Evolutionary conservation across 2,797 vertebrate genomes (phyloP).

Genomic region (Streptopelia turtur): DNA sequence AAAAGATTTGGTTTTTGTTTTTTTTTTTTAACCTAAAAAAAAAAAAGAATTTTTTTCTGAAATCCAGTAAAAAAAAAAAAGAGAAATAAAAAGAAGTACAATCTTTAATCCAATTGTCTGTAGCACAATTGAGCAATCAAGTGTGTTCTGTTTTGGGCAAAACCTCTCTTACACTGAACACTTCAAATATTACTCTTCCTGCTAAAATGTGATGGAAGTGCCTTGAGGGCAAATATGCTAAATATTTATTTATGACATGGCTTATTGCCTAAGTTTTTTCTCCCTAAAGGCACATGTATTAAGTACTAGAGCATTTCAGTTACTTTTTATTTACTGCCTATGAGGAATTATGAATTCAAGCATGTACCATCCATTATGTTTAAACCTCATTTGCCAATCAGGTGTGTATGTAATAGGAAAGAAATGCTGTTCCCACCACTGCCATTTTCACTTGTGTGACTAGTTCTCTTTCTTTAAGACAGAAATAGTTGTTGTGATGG

Average conservation of each 20-base stretch:
- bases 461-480: constrained; percentile 7
- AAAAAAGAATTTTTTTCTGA: not conserved
- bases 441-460: not conserved
- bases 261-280: constrained; percentile 23
- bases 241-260: constrained; percentile 65
- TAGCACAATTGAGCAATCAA: not conserved
- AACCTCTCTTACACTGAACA: not conserved
- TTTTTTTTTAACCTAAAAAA: not conserved
- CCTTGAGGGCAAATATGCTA: constrained; percentile 27
- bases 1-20: not conserved
- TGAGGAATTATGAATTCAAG: not conserved
- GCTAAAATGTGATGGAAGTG: constrained; percentile 35
- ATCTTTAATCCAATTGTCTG: not conserved
- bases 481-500: not conserved
- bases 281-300: constrained; percentile 34
- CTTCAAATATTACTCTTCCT: constrained; percentile 31
- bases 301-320: constrained; percentile 35
- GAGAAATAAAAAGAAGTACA: not conserved
- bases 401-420: not conserved
- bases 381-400: constrained; percentile 29
- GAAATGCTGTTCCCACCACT: not conserved
- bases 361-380: not conserved
- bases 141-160: not conserved
- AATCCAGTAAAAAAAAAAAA: not conserved
- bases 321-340: not conserved